A percentile compares a stretch with the other conserved stretches of the same genome.
phyloP scores from a whole-genome alignment of 2,888 invertebrate genomes.

The Trachelus iudaicus region DNA sequence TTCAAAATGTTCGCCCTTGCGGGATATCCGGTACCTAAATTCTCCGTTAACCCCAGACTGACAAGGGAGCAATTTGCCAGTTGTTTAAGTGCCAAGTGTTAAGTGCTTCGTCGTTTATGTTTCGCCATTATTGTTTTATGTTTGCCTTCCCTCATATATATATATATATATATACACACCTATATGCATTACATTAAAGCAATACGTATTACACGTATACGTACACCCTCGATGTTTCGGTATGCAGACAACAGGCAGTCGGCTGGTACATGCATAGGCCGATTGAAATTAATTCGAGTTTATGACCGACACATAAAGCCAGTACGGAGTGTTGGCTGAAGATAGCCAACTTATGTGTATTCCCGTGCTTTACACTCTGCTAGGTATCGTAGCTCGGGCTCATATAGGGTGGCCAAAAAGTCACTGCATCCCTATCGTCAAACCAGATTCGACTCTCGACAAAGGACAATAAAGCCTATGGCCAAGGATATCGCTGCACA shows the following conservation, averaged over 20 bases:
- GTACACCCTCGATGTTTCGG: constrained; percentile 18
- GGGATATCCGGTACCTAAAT: constrained; percentile 50
- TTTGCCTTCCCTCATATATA: constrained; percentile 43
- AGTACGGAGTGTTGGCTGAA: constrained; percentile 39
- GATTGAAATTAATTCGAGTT: constrained; percentile 65
- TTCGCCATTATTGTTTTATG: constrained; percentile 66
- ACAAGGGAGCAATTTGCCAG: constrained; percentile 66
- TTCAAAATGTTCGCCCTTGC: not conserved
- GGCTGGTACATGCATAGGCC: constrained; percentile 46
- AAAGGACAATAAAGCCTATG: not conserved
- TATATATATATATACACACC: not conserved
- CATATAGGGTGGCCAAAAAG: not conserved
- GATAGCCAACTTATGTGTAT: constrained; percentile 48
- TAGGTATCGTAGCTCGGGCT: not conserved
- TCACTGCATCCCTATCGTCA: not conserved
- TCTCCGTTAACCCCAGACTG: constrained; percentile 58
- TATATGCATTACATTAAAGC: not conserved
- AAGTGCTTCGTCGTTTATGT: constrained; percentile 65
- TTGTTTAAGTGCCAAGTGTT: constrained; percentile 67
- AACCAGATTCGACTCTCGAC: not conserved
- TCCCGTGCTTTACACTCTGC: constrained; percentile 8
- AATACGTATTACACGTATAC: constrained; percentile 6
- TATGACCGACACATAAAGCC: constrained; percentile 54
- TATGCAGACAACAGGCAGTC: constrained; percentile 21
- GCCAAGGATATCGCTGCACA: not conserved